phyloP scores from a whole-genome alignment of 2,888 invertebrate species.

The Lymantria monacha region DNA sequence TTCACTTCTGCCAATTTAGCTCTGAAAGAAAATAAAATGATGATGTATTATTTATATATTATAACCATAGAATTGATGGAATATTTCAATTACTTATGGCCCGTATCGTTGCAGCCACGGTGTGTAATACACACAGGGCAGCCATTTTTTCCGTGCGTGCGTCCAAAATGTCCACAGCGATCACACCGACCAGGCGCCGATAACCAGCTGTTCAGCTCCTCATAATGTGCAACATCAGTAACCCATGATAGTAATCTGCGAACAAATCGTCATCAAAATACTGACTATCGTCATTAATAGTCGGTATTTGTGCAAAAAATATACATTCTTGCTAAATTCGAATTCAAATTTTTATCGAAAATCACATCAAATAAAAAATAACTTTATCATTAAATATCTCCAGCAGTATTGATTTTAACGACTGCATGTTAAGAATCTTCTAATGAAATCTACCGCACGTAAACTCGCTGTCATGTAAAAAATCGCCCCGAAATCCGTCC shows the following conservation, averaged over 20 bases:
- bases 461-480: too few species aligned
- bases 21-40: slow-evolving; percentile 57
- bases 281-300: too few species aligned
- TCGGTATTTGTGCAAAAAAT: too few species aligned
- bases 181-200: slow-evolving; percentile 84
- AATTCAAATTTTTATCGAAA: too few species aligned
- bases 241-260: slow-evolving; percentile 85
- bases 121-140: slow-evolving; percentile 84
- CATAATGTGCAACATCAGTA: slow-evolving; percentile 76
- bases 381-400: too few species aligned
- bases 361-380: too few species aligned
- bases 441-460: too few species aligned
- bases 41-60: neutral
- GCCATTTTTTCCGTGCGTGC: slow-evolving; percentile 84
- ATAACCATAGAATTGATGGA: neutral
- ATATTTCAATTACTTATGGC: slow-evolving; percentile 77
- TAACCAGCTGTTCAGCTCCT: slow-evolving; percentile 76
- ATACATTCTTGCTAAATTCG: too few species aligned
- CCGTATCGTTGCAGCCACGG: slow-evolving; percentile 83
- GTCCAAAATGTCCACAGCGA: slow-evolving; percentile 88
- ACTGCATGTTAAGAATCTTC: too few species aligned
- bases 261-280: neutral
- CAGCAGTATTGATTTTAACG: too few species aligned
- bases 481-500: too few species aligned
- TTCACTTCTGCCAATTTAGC: slow-evolving; percentile 84